phyloP scores from a whole-genome alignment of 2,113 vertebrate genomes.

The Gymnobelideus leadbeateri region DNA sequence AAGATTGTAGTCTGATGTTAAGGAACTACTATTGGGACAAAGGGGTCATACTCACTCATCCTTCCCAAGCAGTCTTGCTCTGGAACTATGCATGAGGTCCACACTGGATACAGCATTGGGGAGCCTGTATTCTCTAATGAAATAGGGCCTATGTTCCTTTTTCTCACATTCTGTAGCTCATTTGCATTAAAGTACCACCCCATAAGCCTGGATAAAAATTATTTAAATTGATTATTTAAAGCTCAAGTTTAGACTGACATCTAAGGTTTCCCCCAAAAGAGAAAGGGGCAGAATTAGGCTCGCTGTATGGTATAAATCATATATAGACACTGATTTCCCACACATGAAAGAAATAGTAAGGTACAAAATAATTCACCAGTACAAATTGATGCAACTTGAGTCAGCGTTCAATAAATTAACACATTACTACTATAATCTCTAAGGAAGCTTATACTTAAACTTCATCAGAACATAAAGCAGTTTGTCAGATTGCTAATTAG shows the following conservation, averaged over 20 bases:
- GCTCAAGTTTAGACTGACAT: background rate
- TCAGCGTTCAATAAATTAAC: background rate
- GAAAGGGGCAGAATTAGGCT: background rate
- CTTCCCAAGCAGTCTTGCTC: background rate
- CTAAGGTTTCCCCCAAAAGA: background rate
- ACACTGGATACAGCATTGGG: background rate
- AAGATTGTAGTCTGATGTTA: no score
- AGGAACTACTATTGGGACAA: no score
- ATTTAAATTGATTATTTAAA: background rate
- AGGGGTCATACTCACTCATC: no score
- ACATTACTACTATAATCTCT: background rate
- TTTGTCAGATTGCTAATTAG: background rate
- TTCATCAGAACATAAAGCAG: background rate
- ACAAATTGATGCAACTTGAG: background rate
- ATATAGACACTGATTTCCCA: background rate
- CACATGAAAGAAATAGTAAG: background rate
- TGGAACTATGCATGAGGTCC: background rate
- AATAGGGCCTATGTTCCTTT: background rate
- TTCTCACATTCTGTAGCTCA: background rate
- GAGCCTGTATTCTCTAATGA: background rate
- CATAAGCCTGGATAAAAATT: background rate
- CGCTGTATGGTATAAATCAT: background rate
- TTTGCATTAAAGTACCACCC: background rate
- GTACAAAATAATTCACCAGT: background rate
- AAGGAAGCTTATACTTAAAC: background rate